Percentiles rank a stretch among this genome's conserved stretches.
phyloP scores from a whole-genome alignment of 2,888 invertebrate species.

The Uropetala carovei region DNA sequence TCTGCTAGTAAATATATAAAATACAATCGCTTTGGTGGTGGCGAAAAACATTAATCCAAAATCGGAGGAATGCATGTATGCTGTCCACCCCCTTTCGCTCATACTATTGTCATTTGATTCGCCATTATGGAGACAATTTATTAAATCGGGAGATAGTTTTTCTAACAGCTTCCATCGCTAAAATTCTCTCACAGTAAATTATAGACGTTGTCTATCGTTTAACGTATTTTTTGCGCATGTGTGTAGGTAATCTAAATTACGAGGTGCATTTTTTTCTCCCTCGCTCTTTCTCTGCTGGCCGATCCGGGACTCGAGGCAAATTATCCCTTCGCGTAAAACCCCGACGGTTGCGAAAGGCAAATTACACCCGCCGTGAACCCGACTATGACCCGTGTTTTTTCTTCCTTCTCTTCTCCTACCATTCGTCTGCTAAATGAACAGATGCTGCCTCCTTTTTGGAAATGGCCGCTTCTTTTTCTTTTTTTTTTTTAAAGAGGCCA shows the following conservation, averaged over 20 bases:
- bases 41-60: no score
- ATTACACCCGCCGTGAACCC: constrained; percentile 33
- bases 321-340: not conserved
- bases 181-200: no score
- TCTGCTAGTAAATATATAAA: no score
- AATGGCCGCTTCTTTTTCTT: not conserved
- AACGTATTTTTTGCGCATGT: not conserved
- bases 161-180: no score
- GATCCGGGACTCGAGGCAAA: not conserved
- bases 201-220: no score
- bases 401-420: not conserved
- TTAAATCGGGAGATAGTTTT: no score
- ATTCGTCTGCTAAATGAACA: constrained; percentile 15
- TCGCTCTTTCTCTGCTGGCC: not conserved
- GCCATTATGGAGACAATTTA: no score
- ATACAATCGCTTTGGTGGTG: no score
- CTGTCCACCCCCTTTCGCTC: no score
- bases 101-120: no score
- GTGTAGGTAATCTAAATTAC: not conserved
- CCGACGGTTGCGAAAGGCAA: not conserved
- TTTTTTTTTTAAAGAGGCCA: not conserved
- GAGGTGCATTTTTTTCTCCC: not conserved
- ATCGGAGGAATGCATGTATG: no score
- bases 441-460: not conserved
- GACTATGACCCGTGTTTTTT: not conserved